Conservation (phyloP, 2,888 invertebrate species). For the Portevinia maculata region DNA sequence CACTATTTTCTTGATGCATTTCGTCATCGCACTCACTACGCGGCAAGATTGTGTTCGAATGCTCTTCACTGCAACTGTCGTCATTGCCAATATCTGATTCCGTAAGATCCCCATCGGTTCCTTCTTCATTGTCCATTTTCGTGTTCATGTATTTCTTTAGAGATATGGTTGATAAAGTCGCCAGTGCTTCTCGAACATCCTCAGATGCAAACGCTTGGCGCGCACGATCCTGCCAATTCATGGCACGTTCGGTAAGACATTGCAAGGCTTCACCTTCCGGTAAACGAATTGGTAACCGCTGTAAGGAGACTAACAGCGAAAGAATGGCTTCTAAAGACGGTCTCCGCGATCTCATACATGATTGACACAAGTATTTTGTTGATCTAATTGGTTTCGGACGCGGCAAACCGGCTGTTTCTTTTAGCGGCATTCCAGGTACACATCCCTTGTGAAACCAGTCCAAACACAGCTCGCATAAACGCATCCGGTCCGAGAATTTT, state of each 20-base stretch:
- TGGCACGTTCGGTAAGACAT: slow-evolving; percentile 94
- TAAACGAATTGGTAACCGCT: slow-evolving; percentile 89
- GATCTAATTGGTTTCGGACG: neutral
- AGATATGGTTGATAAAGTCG: slow-evolving; percentile 83
- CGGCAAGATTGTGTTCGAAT: slow-evolving; percentile 1
- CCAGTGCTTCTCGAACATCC: slow-evolving; percentile 87
- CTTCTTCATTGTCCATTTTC: slow-evolving; percentile 25
- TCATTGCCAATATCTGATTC: slow-evolving; percentile 54
- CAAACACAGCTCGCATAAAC: slow-evolving; percentile 96
- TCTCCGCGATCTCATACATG: slow-evolving; percentile 93
- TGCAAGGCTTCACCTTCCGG: slow-evolving; percentile 97
- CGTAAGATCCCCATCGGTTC: slow-evolving; percentile 44
- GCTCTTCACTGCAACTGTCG: slow-evolving; percentile 56
- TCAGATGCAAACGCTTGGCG: slow-evolving; percentile 87
- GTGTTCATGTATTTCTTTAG: slow-evolving; percentile 11
- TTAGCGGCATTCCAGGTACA: slow-evolving; percentile 78
- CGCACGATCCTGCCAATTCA: slow-evolving; percentile 97
- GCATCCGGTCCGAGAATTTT: slow-evolving; percentile 89
- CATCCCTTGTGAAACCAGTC: slow-evolving; percentile 93
- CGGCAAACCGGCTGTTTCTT: slow-evolving; percentile 24
- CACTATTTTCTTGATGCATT: slow-evolving; percentile 1
- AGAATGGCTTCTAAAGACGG: slow-evolving; percentile 93
- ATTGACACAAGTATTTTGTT: slow-evolving; percentile 92
- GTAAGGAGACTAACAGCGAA: slow-evolving; percentile 89
- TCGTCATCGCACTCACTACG: slow-evolving; percentile 20